Evolutionary conservation across 1,140 invertebrate species (phyloP).

Genomic region (Bombus pascuorum): DNA sequence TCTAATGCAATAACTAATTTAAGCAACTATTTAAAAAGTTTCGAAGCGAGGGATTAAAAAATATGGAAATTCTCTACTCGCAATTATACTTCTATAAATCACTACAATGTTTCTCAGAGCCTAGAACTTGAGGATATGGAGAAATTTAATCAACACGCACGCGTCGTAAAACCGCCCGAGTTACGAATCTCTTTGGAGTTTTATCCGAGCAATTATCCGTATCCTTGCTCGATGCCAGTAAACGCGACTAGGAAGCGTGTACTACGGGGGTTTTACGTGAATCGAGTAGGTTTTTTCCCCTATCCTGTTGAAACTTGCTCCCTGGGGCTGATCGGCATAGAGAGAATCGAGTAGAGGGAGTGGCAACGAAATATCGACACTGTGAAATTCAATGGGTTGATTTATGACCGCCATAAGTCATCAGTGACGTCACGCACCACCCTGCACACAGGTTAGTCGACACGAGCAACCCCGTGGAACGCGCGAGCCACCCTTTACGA

Average conservation of each 20-base stretch:
- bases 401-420: constrained; percentile 74
- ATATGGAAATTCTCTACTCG: no score
- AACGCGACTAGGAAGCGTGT: neutral
- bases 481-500: constrained; percentile 50
- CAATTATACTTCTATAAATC: no score
- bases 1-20: no score
- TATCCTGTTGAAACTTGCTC: neutral
- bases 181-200: no score
- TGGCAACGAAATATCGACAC: constrained; percentile 69
- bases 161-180: no score
- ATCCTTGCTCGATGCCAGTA: no score
- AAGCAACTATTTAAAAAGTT: no score
- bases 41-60: no score
- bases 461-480: constrained; percentile 32
- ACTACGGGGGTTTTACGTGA: neutral
- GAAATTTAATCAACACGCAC: no score
- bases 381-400: constrained; percentile 74
- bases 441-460: constrained; percentile 52
- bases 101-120: no score
- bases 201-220: neutral
- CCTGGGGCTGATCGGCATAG: constrained; percentile 34
- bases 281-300: constrained; percentile 1
- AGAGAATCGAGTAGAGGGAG: constrained; percentile 6
- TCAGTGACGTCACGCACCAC: constrained; percentile 65
- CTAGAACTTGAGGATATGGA: no score